phyloP scores from a whole-genome alignment of 1,140 invertebrate genomes.

The Bombus terrestris region DNA sequence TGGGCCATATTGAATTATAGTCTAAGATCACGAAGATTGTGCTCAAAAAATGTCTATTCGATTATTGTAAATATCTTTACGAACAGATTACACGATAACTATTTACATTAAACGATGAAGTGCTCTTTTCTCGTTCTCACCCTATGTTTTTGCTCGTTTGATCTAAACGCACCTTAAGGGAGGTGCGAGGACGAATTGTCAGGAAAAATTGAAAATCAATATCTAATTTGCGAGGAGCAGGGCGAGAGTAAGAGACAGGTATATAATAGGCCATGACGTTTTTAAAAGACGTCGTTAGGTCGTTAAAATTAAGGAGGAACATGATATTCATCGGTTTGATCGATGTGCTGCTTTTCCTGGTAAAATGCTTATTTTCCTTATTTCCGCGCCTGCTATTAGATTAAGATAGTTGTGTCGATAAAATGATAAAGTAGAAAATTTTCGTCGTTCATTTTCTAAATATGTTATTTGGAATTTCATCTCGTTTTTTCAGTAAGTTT shows the following conservation, averaged over 20 bases:
- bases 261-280: not conserved
- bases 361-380: not conserved
- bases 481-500: not conserved
- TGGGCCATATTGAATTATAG: no score
- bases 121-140: no score
- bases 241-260: not conserved
- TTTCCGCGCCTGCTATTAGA: not conserved
- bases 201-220: conserved; percentile 32
- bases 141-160: no score
- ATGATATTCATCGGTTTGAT: not conserved
- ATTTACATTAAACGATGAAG: no score
- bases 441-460: not conserved
- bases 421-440: no score
- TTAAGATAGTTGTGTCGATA: no score
- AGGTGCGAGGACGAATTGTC: not conserved
- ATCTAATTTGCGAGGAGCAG: not conserved
- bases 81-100: no score
- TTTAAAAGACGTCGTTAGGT: not conserved
- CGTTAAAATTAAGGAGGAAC: not conserved
- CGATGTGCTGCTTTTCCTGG: no score
- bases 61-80: no score
- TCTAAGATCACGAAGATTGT: no score
- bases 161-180: no score
- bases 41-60: no score
- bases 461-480: not conserved